Evolutionary conservation across 2,888 invertebrate genomes (phyloP), one percentile per base, ranked within the genome.

Genomic region (Panzeria rudis): DNA sequence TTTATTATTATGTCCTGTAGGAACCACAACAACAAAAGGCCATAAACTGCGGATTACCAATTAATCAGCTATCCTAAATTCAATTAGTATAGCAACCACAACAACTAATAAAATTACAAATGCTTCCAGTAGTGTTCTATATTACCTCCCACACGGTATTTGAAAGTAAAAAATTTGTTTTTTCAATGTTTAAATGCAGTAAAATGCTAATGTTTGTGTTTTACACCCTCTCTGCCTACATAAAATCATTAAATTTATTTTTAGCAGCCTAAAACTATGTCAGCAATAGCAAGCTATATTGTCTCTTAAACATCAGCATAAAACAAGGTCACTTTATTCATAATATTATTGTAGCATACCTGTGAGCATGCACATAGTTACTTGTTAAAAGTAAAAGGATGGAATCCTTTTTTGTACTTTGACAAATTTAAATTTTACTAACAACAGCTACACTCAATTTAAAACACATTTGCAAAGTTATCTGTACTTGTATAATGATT

Each of bases 241-340:
- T 20, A 52, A 62, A 61, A 2, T 61, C 25, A 75, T 72, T 61
- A 17, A 56, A 13, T 59, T 59, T 77, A 32, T 68, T 77, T 59
- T 25, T 47, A 25, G 15, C 23, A 20, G 25, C 68, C 77, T 68
- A 44, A 77, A 77, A 68, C 0, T 66, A 76, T 76, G 29, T 47
- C 7, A 8, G 54, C 54, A 64, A 6, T 6, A 38, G 25, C 38
- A 73, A 47, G 25, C 3, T 7, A n/a, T 9, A 2, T 54, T n/a
- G n/a, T 17, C 29, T 23, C 56, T 59, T 11, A 17, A 66, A 44
- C 32, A 7, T 11, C 15, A 23, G 41, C 13, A 56, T 32, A 66
- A 23, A 32, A 13, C 66, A 68, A 77, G 56, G 59, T 13, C 35
- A 8, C n/a, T 35, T 25, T 13, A 20, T 17, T n/a, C 35, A 25